Evolutionary conservation across 1,140 invertebrate genomes (phyloP), one percentile per base, ranked within the genome.

Genomic region (Plectus sambesii): DNA sequence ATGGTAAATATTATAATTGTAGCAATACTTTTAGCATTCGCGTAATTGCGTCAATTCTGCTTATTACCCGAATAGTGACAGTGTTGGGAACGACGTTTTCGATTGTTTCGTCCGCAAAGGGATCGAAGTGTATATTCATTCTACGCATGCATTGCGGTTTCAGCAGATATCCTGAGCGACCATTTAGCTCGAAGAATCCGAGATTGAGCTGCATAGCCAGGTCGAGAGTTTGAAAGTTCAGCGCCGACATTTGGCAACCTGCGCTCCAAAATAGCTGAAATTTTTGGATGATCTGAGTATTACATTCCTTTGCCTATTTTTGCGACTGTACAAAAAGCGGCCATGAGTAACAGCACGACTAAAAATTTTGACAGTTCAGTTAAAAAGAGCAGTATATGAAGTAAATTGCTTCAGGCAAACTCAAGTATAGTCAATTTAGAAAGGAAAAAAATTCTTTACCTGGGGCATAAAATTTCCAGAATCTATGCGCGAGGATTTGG

Each of bases 171-270:
- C 63, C 63, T 37, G 53, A 55, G 29, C 53, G 52, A 5, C 53
- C 60, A 40, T 66, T 66, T 4, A 63, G 58, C 24, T 68, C 54
- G 56, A 50, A 65, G 51, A 60, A 42, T n/a, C 55, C 59, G 50
- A 19, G 54, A 43, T 55, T 61, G 50, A 65, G 53, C 42, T 49
- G 59, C 33, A 51, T 59, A 9, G 59, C 59, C 5, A 62, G 38
- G 29, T 62, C 60, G 9, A 55, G 53, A 9, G 90, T 97, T 79
- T 99, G 93, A 74, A 98, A 97, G 76, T 99, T 99, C 15, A 99
- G 75, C 0, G 94, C 93, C 15, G 98, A 92, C 90, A 97, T 97
- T 68, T 99, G 94, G 71, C 93, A 98, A 0, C 94, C 94, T 5
- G 90, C 90, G 70, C 98, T 94, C 93, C 93, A 98, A 25, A 60